phyloP scores from a whole-genome alignment of 2,113 vertebrate species.

The Cottus gobio region DNA sequence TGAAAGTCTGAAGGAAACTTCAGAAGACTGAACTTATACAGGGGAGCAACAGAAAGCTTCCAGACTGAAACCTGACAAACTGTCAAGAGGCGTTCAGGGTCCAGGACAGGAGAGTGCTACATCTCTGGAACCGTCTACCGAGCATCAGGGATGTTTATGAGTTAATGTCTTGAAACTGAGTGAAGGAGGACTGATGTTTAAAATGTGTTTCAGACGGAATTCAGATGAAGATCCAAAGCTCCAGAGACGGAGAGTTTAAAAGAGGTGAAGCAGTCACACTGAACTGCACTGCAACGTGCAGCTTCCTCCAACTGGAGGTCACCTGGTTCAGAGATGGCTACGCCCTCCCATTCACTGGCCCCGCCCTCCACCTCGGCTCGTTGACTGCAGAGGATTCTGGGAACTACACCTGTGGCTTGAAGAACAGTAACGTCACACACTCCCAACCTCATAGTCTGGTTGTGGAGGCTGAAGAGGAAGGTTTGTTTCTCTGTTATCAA shows the following conservation, averaged over 20 bases:
- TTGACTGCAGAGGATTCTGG: constrained; percentile 49
- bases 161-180: background rate
- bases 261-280: background rate
- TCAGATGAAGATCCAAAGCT: background rate
- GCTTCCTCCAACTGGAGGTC: constrained; percentile 16
- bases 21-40: background rate
- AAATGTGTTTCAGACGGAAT: fast-evolving
- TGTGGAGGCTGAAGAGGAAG: constrained; percentile 1
- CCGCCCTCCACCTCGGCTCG: constrained; percentile 6
- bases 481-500: background rate
- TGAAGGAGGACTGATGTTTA: background rate
- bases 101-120: no score
- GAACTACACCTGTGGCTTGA: constrained; percentile 53
- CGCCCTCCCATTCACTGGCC: constrained; percentile 17
- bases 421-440: fast-evolving
- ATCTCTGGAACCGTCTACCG: background rate
- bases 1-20: no score
- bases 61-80: background rate
- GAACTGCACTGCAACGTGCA: background rate
- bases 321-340: constrained; percentile 41
- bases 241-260: fast-evolving
- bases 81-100: background rate
- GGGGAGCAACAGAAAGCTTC: no score
- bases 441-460: constrained; percentile 13
- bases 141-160: background rate